Base-by-base conservation (phyloP, 2,797 vertebrate species). In the Amphiprion clarkii region DNA sequence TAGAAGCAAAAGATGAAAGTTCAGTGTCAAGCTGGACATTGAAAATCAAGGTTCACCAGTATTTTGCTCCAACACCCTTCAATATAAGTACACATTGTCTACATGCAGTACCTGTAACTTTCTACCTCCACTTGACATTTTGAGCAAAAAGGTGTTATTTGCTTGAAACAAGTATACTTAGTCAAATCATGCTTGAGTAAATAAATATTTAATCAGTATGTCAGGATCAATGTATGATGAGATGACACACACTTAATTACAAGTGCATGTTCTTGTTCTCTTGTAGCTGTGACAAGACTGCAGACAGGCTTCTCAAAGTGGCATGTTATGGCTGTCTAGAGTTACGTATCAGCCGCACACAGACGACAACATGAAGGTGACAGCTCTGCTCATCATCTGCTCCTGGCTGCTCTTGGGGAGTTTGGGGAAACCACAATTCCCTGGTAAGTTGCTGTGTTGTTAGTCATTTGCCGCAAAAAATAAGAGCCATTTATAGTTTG, bases 361-460 rank as follows among this genome's bases (percentile, higher is more conserved):
- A 78, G 74, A 88, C 61, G 49, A 78, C 86, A 91, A 51, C 79
- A 94, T 95, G 93, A 94, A 90, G 82, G 58, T 76, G 60, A 66
- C 72, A 29, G 48, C 68, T 27, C 66, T 91, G 70, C 76, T 94
- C 69, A 40, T 93, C 68, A 5, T 91, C 39, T 87, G 90, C 60
- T 84, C 74, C 75, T 84, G 82, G 77, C 63, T 94, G 60, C 54
- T 87, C 29, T 69, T 33, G 2, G 79, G 61, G 53, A 71, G 76
- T 48, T 42, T 58, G 29, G 86, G 65, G 23, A 94, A 90, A 62
- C 87, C 88, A 11, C 42, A 49, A 3, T 94, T 95, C 87, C 94
- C 95, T 7, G 95, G 95, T 95, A 71, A 90, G 90, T 86, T 6
- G 55, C 31, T 19, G 42, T 65, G 54, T 12, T 74, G 53, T 68